A percentile compares a stretch with the other conserved stretches of the same genome.
phyloP scores from a whole-genome alignment of 37 sponge, comb jelly and placozoan genomes.

The Beroe forskalii region DNA sequence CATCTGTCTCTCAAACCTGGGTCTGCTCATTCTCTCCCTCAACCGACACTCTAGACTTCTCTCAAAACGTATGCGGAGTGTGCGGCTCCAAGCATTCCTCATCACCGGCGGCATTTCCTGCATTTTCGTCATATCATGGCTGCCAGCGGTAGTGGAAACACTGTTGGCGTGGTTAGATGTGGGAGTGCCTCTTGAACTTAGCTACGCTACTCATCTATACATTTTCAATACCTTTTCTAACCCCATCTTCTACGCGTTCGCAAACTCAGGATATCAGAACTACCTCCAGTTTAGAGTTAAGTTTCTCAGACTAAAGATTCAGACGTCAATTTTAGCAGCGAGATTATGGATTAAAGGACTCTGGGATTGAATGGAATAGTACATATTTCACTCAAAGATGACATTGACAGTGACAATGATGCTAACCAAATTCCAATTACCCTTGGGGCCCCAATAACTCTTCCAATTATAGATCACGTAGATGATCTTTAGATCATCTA shows the following conservation, averaged over 20 bases:
- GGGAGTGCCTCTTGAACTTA: background rate
- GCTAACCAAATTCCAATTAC: too few species aligned
- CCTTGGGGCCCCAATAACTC: too few species aligned
- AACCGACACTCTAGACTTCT: slow-evolving; percentile 15
- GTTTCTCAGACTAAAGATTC: slow-evolving; percentile 26
- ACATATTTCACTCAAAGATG: too few species aligned
- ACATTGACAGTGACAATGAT: too few species aligned
- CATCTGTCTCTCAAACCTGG: slow-evolving; percentile 36
- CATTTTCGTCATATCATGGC: slow-evolving; percentile 47
- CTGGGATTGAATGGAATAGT: background rate
- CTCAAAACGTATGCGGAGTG: slow-evolving; percentile 43
- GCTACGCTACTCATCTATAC: slow-evolving; percentile 50
- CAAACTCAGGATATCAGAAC: slow-evolving; percentile 10
- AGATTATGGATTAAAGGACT: background rate
- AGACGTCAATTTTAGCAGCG: background rate
- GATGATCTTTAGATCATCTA: too few species aligned
- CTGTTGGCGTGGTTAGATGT: slow-evolving; percentile 27
- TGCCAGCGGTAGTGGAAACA: background rate
- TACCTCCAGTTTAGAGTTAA: slow-evolving; percentile 53
- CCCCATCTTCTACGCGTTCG: slow-evolving; percentile 49
- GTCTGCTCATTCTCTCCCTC: slow-evolving; percentile 42
- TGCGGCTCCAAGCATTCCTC: slow-evolving; percentile 42
- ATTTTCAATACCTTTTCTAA: slow-evolving; percentile 49
- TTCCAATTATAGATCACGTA: too few species aligned
- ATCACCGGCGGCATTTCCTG: slow-evolving; percentile 37